These are phyloP conservation scores for Salvelinus namaycush DNA, from an alignment of 2,113 vertebrate species.

Conservation along the genomic window DNA sequence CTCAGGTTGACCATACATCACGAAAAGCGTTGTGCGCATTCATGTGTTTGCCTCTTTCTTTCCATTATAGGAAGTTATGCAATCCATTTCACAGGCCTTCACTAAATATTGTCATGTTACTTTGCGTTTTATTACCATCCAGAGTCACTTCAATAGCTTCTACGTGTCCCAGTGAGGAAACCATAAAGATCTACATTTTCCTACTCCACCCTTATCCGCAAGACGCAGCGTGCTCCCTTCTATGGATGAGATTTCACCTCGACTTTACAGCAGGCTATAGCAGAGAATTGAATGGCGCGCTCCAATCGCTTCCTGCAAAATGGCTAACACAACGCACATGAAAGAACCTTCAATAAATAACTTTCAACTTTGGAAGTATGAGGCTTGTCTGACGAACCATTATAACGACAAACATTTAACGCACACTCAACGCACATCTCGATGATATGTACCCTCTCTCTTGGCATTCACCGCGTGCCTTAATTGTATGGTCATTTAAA, in stretches of 20 bases:
- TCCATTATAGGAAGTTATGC: neutral
- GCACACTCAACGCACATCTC: neutral
- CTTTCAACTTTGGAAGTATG: conserved; percentile 10
- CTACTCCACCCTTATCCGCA: too few relatives aligned
- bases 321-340: neutral
- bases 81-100: neutral
- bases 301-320: neutral
- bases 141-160: neutral
- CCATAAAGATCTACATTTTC: neutral
- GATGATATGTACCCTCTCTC: conserved; percentile 76
- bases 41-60: neutral
- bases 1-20: neutral
- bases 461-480: conserved; percentile 90
- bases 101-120: neutral
- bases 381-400: neutral
- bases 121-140: neutral
- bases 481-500: conserved; percentile 94
- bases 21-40: neutral
- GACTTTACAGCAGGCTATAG: neutral
- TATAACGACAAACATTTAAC: neutral
- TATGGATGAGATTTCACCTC: neutral
- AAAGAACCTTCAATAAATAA: neutral
- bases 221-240: too few relatives aligned
- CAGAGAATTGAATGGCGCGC: neutral
- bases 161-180: neutral